Evolutionary conservation across 2,113 vertebrate genomes (phyloP), one percentile per base, ranked within the genome.

Genomic region (Microcebus murinus): DNA sequence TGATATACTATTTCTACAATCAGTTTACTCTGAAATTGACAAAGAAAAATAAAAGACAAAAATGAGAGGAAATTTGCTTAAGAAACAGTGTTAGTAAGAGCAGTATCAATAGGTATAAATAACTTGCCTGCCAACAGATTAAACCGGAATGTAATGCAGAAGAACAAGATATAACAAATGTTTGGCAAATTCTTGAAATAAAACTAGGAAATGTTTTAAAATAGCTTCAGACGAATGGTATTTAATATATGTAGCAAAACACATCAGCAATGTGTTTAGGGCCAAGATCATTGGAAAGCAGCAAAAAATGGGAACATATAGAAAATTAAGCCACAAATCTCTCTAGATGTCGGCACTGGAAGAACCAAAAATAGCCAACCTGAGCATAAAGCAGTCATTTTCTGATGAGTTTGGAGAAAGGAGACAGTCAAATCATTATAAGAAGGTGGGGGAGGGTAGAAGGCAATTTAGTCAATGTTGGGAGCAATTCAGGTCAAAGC

Each of bases 291-390:
- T 70, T 90, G 91, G 91, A 89, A 95, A 94, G 77, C 88, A 81
- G 80, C 83, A 96, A 45, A 71, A 95, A 92, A 90, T 59, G 68
- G 80, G 52, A 95, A 90, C 61, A 50, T 6, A 39, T 25, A 71
- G 84, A 94, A 96, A 96, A 96, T 90, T 86, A 93, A 87, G 84
- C 95, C 83, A 95, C 87, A 95, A 92, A 95, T 96, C 93, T 97
- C 94, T 94, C 86, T 84, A 88, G 59, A 57, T 70, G 61, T 93
- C 87, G 68, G 70, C 87, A 74, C 23, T n/a, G 59, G 48, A 92
- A 90, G 63, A 91, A 87, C 48, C 55, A 45, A 83, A 91, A 95
- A 82, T 48, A 93, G 80, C 91, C 74, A 92, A 55, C n/a, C 42
- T 50, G 89, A 86, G 42, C 59, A 90, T 76, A 87, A 90, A 97